phyloP scores from a whole-genome alignment of 2,888 invertebrate species.

The Amphipyra berbera region DNA sequence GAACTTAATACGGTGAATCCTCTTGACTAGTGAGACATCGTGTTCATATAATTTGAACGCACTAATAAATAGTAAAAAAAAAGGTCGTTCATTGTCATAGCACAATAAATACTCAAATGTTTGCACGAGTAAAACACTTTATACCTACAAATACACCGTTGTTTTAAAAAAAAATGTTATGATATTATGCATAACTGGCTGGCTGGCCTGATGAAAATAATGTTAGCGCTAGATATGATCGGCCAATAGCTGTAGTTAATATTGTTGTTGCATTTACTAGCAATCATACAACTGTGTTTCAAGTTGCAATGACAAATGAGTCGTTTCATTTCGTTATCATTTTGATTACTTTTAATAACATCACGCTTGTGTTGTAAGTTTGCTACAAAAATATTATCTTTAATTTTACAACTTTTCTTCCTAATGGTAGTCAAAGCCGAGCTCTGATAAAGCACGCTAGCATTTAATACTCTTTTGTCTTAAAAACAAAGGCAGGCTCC shows the following conservation, averaged over 20 bases:
- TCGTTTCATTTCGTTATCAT: no score
- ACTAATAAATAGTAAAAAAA: background rate
- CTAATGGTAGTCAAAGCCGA: background rate
- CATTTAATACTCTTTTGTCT: slow-evolving; percentile 13
- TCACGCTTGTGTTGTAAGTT: background rate
- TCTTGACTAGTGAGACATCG: no score
- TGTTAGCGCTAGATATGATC: slow-evolving; percentile 39
- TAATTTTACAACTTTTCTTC: background rate
- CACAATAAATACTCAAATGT: background rate
- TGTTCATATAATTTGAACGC: no score
- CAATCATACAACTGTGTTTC: slow-evolving; percentile 12
- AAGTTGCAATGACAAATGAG: background rate
- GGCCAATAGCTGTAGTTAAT: slow-evolving; percentile 21
- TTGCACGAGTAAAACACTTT: slow-evolving; percentile 3
- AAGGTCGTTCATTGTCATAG: slow-evolving; percentile 11
- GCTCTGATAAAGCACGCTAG: slow-evolving; percentile 8
- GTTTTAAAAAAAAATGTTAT: slow-evolving; percentile 13
- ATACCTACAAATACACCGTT: background rate
- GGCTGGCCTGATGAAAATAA: slow-evolving; percentile 9
- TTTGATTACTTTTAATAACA: background rate
- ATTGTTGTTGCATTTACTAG: slow-evolving; percentile 29
- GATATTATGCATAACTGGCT: slow-evolving; percentile 21
- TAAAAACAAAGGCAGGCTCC: slow-evolving; percentile 9
- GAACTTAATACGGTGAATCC: no score
- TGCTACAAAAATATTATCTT: background rate